phyloP scores from a whole-genome alignment of 2,888 invertebrate species.

The Drosophila pegasa region DNA sequence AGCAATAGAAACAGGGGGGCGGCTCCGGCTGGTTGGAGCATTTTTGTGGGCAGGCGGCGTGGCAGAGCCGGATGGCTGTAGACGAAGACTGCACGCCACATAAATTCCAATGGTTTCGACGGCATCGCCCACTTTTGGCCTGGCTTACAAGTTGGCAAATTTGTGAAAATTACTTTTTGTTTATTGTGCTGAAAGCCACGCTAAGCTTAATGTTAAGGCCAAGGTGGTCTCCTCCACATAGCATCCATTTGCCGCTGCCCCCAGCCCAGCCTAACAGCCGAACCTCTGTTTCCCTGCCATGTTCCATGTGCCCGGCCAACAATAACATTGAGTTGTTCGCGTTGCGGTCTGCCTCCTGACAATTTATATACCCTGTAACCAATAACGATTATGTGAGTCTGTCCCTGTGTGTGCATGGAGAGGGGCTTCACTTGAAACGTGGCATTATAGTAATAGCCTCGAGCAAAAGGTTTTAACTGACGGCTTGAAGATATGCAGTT shows the following conservation, averaged over 20 bases:
- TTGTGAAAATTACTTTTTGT: constrained; percentile 84
- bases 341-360: constrained; percentile 40
- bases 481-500: no score
- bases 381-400: background rate
- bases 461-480: background rate
- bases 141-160: constrained; percentile 83
- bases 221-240: constrained; percentile 48
- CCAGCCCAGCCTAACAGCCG: background rate
- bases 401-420: no score
- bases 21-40: background rate
- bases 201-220: constrained; percentile 73
- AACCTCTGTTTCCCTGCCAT: constrained; percentile 1
- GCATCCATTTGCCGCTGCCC: constrained; percentile 32
- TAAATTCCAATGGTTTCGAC: constrained; percentile 80
- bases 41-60: background rate
- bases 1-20: constrained; percentile 25
- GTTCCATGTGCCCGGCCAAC: constrained; percentile 29
- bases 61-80: constrained; percentile 10
- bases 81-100: constrained; percentile 74
- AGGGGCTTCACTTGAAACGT: background rate
- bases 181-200: constrained; percentile 80
- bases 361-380: constrained; percentile 21
- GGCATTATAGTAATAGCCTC: background rate
- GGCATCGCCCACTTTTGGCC: constrained; percentile 64
- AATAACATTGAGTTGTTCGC: constrained; percentile 69